phyloP scores from a whole-genome alignment of 2,888 invertebrate species.

The Hoplodrina blanda region DNA sequence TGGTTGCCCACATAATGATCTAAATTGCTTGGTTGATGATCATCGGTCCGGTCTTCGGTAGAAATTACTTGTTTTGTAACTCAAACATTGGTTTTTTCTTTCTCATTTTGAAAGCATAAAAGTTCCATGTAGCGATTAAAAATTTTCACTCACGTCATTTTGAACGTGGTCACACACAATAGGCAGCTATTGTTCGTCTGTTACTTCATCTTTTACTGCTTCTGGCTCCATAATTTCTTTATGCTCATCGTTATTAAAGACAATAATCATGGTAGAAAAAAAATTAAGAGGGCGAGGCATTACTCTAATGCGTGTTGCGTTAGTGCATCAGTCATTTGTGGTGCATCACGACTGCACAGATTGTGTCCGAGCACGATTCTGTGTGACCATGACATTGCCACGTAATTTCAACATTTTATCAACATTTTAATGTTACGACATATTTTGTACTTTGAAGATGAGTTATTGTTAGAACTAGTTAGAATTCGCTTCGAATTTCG shows the following conservation, averaged over 20 bases:
- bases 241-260: conserved; percentile 79
- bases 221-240: conserved; percentile 72
- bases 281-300: conserved; percentile 77
- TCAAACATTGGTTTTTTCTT: conserved; percentile 45
- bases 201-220: conserved; percentile 68
- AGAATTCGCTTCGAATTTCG: conserved; percentile 11
- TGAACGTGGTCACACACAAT: conserved; percentile 57
- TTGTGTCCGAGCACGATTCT: conserved; percentile 77
- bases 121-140: conserved; percentile 44
- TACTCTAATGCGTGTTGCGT: conserved; percentile 82
- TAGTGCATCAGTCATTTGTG: conserved; percentile 78
- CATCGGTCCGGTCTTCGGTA: conserved; percentile 43
- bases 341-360: conserved; percentile 81
- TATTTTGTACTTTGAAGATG: conserved; percentile 34
- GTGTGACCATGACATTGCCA: conserved; percentile 86
- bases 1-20: conserved; percentile 78
- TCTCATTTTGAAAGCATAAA: conserved; percentile 31
- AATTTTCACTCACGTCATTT: conserved; percentile 48
- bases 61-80: conserved; percentile 61
- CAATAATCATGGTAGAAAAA: conserved; percentile 78
- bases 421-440: conserved; percentile 58
- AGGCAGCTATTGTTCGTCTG: conserved; percentile 54
- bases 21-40: conserved; percentile 62
- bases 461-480: conserved; percentile 32
- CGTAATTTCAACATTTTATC: conserved; percentile 76